A percentile compares a stretch with the other conserved stretches of the same genome.
Conservation (phyloP, 1,140 invertebrate species). For the Araneus ventricosus region DNA sequence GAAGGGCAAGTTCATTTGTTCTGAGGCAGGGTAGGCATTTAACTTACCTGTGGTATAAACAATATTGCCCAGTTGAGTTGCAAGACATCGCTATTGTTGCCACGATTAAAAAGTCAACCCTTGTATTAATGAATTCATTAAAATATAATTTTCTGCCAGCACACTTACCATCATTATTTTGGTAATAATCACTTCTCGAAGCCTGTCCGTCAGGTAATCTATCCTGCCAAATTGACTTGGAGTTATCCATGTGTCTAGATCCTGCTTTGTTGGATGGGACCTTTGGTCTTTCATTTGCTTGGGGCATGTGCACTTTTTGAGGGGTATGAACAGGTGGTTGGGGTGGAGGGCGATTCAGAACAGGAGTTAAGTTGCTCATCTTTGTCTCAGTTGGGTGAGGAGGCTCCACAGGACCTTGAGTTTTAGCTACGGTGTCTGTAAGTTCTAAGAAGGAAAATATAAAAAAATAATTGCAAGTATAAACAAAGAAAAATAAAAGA, state of each 20-base stretch:
- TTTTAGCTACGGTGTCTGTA: not conserved
- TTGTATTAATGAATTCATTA: no score
- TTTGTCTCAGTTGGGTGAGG: not conserved
- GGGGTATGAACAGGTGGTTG: not conserved
- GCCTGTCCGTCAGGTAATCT: not conserved
- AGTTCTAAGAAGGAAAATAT: not conserved
- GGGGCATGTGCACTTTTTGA: not conserved
- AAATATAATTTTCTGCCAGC: no score
- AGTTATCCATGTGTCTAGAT: not conserved
- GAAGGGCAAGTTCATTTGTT: no score
- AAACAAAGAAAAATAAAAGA: no score
- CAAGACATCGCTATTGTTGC: no score
- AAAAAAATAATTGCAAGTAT: no score
- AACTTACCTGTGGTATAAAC: no score
- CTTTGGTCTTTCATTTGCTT: not conserved
- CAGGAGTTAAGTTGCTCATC: not conserved
- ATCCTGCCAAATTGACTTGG: constrained; percentile 24
- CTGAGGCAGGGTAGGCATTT: no score
- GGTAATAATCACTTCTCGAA: constrained; percentile 35
- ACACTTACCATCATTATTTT: constrained; percentile 41
- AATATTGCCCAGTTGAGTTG: no score
- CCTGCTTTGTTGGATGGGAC: not conserved
- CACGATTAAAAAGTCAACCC: no score
- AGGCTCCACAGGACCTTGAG: not conserved
- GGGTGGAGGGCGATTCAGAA: not conserved